These are phyloP conservation scores for Microctonus aethiopoides DNA, from an alignment of 2,888 invertebrate genomes.

Conservation along the genomic window DNA sequence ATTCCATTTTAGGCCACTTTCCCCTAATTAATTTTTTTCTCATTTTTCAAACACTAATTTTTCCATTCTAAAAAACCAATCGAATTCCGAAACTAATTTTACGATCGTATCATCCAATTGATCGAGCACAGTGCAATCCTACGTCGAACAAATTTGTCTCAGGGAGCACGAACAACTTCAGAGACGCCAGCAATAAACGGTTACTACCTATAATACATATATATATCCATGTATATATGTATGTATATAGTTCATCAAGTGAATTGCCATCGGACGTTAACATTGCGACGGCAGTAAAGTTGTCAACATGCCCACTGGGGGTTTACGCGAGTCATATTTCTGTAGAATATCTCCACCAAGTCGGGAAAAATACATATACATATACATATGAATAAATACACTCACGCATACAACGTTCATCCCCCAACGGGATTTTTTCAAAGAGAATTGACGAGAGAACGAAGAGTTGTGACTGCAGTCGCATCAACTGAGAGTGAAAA, in stretches of 20 bases:
- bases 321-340: constrained; percentile 11
- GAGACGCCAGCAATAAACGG: neutral
- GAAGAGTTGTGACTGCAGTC: constrained; percentile 4
- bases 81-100: neutral
- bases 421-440: constrained; percentile 6
- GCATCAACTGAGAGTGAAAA: neutral
- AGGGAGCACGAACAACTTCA: neutral
- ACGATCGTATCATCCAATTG: constrained; percentile 3
- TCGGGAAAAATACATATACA: neutral
- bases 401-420: neutral
- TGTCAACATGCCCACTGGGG: constrained; percentile 9
- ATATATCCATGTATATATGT: too few species aligned
- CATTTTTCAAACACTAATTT: neutral
- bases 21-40: neutral
- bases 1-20: too few species aligned
- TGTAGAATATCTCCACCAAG: neutral
- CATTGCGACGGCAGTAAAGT: constrained; percentile 10
- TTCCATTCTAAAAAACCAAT: neutral
- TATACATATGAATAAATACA: neutral
- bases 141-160: constrained; percentile 1
- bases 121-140: neutral
- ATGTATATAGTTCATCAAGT: constrained; percentile 5
- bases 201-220: neutral
- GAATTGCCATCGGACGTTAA: constrained; percentile 6
- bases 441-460: constrained; percentile 2